Evolutionary conservation across 2,113 vertebrate genomes (phyloP).

Genomic region (Eolophus roseicapilla): DNA sequence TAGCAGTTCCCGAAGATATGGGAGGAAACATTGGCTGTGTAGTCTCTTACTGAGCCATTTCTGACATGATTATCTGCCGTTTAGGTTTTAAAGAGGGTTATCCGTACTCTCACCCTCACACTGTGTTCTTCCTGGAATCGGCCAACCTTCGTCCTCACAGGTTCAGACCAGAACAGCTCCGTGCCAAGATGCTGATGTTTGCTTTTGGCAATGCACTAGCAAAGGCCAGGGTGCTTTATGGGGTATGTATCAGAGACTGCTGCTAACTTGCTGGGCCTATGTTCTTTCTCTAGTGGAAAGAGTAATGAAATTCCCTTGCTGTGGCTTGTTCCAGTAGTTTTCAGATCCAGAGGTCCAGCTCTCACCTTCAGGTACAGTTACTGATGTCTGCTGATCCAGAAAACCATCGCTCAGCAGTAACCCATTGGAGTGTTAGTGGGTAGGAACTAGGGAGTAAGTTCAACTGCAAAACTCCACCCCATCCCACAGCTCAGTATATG

Average conservation of each 20-base stretch:
- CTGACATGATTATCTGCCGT: neutral
- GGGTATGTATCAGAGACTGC: constrained; percentile 72
- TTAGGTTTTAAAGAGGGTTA: constrained; percentile 82
- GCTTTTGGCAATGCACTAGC: constrained; percentile 85
- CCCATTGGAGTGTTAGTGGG: neutral
- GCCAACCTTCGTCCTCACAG: constrained; percentile 6
- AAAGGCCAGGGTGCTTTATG: constrained; percentile 77
- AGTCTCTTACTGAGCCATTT: neutral
- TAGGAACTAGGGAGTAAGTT: neutral
- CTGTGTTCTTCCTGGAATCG: constrained; percentile 79
- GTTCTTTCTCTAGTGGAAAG: neutral
- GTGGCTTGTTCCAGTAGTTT: neutral
- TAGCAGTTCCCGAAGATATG: neutral
- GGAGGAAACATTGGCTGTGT: neutral
- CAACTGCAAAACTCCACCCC: neutral
- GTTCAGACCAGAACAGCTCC: constrained; percentile 80
- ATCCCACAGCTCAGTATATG: neutral
- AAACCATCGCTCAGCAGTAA: neutral
- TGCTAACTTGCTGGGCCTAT: neutral
- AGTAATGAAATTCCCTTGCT: neutral
- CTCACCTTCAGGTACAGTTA: neutral
- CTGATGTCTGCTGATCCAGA: neutral
- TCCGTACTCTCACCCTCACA: constrained; percentile 85
- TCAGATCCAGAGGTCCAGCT: neutral
- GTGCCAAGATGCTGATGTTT: constrained; percentile 89